phyloP scores from a whole-genome alignment of 1,140 invertebrate genomes.

The Zaprionus nigranus region DNA sequence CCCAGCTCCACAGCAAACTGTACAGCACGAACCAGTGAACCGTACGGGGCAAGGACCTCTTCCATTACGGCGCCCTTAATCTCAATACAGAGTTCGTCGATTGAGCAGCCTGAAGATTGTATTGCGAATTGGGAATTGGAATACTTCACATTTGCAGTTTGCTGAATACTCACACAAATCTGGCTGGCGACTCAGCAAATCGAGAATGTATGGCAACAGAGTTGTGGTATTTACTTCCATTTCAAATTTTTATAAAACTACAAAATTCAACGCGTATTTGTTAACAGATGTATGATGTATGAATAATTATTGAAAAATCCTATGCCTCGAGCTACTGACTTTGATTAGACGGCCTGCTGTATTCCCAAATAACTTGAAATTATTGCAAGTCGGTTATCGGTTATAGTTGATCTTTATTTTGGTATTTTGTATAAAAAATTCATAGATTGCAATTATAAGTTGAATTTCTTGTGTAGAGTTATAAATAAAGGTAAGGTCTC shows the following conservation, averaged over 20 bases:
- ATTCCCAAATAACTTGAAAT: neutral
- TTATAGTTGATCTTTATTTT: neutral
- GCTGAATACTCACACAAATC: slow-evolving; percentile 29
- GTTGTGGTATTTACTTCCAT: slow-evolving; percentile 43
- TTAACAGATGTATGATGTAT: neutral
- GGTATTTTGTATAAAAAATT: neutral
- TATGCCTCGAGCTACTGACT: neutral
- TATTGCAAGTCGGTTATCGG: neutral
- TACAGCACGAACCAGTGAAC: slow-evolving; percentile 36
- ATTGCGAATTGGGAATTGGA: neutral
- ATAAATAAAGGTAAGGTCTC: neutral
- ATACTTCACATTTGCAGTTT: neutral
- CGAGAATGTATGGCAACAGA: slow-evolving; percentile 47
- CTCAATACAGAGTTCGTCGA: slow-evolving; percentile 24
- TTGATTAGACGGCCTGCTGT: neutral
- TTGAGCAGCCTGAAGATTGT: slow-evolving; percentile 16
- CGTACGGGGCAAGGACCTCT: slow-evolving; percentile 29
- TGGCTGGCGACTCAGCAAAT: slow-evolving; percentile 44
- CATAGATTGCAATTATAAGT: neutral
- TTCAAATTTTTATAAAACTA: slow-evolving; percentile 21
- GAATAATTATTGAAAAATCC: neutral
- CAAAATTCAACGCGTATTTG: neutral
- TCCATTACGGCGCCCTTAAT: slow-evolving; percentile 27
- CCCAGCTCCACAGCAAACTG: slow-evolving; percentile 45
- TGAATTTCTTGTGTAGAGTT: neutral